Base-by-base conservation (phyloP, 2,113 vertebrate species). In the Esox niger region DNA sequence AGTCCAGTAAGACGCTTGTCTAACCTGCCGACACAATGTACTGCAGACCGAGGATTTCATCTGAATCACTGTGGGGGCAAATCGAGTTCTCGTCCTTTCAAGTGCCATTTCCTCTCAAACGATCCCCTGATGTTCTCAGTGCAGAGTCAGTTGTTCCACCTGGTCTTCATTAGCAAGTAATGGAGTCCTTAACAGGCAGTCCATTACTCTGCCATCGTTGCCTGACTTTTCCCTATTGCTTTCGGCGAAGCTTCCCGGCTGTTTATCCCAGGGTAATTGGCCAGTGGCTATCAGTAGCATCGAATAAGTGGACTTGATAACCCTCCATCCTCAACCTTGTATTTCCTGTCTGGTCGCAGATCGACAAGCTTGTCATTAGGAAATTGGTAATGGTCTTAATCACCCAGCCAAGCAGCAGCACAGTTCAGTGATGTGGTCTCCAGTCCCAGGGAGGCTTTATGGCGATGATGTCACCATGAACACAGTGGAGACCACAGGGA, bases 371-470 rank as follows among this genome's bases (percentile, higher is more conserved):
- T 49, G 31, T 66, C 61, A 73, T 68, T 54, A 64, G 73, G 60
- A 82, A 83, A 79, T 76, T 43, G 80, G 58, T 64, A 74, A 75
- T 79, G 30, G 31, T 62, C 25, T 46, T 79, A 80, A 82, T 84
- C 65, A 71, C 35, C 30, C 74, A 31, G 46, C 31, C 32, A 33
- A 61, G 63, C 63, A 61, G 61, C 63, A 69, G 68, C 33, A 73
- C 60, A 69, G 74, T 80, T 38, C 72, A 58, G 77, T 81, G 11
- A 76, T 71, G 68, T 81, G 63, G 74, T 67, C 62, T 49, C 29
- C 64, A 43, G 72, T 75, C 69, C 26, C 71, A 72, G 47, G 23
- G 17, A 56, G 70, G 15, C 70, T 69, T 38, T 23, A 10, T 52
- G 70, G 15, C 30, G 33, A 76, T 68, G 30, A 15, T 70, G 64